Base-by-base conservation (phyloP, 2,888 invertebrate genomes). In the Hermodice carunculata region DNA sequence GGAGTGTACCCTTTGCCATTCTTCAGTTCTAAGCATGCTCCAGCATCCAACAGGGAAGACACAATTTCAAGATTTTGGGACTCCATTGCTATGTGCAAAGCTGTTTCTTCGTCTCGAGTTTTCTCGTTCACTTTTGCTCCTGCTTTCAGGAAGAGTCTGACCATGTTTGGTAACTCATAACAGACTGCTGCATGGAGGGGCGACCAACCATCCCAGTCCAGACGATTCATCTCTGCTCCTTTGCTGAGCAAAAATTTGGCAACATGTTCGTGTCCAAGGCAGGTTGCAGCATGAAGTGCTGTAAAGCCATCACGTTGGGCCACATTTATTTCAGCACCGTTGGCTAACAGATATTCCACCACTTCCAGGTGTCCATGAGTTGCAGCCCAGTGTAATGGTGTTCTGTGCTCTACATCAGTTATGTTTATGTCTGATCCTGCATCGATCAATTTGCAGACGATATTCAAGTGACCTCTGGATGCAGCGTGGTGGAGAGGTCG, bases 261-360 rank as follows among this genome's bases (percentile, higher is more conserved):
- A 11, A 79, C 75, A 4, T 74, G 61, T 28, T 64, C 57, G 54
- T 81, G 78, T 4, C 80, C 80, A 2, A 80, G 70, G 59, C 80
- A 81, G 1, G 78, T 76, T 19, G 81, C 79, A 4, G 77, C 78
- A 70, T 81, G 81, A 1, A 82, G 67, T 1, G 81, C 77, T 3
- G 82, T 79, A 61, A 81, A 80, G 1, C 81, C 80, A 72, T 82
- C 80, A 22, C 67, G 65, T 57, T 82, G 81, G 2, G 76, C 71
- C 3, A 71, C 67, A 67, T 80, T 80, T 0, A 81, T 75, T 32
- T 64, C 59, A 4, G 78, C 78, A 22, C 80, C 80, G 29, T 64
- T 58, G 4, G 63, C 40, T 5, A 82, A 60, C 17, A 82, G 69
- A 57, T 70, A 79, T 43, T 76, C 72, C 1, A 73, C 74, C 37